phyloP scores from a whole-genome alignment of 92 coral and sea anemone genomes.

The Heteractis magnifica region DNA sequence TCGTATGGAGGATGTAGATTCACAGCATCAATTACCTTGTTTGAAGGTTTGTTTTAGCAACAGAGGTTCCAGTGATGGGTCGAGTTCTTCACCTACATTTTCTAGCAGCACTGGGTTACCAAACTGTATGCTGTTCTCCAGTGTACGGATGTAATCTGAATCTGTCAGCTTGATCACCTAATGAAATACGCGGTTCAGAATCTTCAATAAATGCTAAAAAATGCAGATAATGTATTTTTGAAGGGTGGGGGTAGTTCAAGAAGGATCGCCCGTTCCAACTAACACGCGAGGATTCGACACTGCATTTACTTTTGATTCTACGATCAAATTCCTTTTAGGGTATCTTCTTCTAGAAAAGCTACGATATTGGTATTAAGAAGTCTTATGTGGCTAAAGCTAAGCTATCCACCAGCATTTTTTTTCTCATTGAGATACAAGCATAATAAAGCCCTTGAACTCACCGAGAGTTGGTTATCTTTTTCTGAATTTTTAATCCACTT shows the following conservation, averaged over 20 bases:
- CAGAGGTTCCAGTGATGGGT: conserved; percentile 96
- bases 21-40: conserved; percentile 65
- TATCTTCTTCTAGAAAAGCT: no score
- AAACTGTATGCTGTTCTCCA: conserved; percentile 99
- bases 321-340: no score
- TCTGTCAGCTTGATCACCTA: conserved; percentile 98
- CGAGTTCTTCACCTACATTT: conserved; percentile 97
- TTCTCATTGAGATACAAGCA: no score
- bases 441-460: conserved; percentile 29
- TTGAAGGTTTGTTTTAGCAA: conserved; percentile 93
- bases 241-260: no score
- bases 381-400: not conserved
- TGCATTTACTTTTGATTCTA: no score
- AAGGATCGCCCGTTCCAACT: no score
- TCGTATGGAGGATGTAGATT: no score
- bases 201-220: not conserved
- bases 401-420: no score
- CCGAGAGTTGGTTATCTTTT: conserved; percentile 92
- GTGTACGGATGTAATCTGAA: conserved; percentile 92
- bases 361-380: no score
- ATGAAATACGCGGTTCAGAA: not conserved
- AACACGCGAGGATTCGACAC: no score
- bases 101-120: conserved; percentile 97
- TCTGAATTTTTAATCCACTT: conserved; percentile 99
- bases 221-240: no score